Evolutionary conservation across 2,113 vertebrate genomes (phyloP).

Genomic region (Peromyscus leucopus): DNA sequence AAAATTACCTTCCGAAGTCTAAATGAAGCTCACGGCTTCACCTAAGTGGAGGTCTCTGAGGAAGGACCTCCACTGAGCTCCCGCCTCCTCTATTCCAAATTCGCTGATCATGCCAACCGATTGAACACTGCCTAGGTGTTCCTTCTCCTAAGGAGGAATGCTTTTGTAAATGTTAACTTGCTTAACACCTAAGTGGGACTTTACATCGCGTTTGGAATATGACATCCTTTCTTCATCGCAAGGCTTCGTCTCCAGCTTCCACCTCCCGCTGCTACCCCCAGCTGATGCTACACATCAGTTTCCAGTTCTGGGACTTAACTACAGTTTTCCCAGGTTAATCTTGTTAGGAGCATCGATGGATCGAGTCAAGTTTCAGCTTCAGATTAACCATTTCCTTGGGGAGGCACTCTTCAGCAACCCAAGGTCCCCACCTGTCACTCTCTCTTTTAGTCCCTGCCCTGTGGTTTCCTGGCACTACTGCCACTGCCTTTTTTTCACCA

Average conservation of each 20-base stretch:
- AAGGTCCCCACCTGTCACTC: not conserved
- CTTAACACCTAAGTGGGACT: not conserved
- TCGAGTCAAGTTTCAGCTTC: not conserved
- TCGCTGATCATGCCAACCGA: not conserved
- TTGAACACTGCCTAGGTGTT: not conserved
- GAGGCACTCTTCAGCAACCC: not conserved
- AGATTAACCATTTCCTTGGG: not conserved
- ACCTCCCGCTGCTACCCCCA: rapidly evolving
- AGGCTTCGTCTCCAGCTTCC: not conserved
- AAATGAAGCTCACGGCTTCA: not conserved
- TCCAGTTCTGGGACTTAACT: not conserved
- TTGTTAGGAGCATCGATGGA: not conserved
- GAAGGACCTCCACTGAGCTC: not conserved
- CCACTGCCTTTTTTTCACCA: not conserved
- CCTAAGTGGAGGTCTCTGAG: not conserved
- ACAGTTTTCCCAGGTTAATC: rapidly evolving
- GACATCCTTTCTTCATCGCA: not conserved
- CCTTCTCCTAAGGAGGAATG: not conserved
- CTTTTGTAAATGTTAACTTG: not conserved
- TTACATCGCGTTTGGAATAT: not conserved
- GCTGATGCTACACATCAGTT: not conserved
- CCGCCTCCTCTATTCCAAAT: not conserved
- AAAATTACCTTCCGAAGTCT: not conserved
- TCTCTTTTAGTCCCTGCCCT: not conserved
- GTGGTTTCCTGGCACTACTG: rapidly evolving